Conservation (phyloP, 2,113 vertebrate species). For the Aix galericulata region DNA sequence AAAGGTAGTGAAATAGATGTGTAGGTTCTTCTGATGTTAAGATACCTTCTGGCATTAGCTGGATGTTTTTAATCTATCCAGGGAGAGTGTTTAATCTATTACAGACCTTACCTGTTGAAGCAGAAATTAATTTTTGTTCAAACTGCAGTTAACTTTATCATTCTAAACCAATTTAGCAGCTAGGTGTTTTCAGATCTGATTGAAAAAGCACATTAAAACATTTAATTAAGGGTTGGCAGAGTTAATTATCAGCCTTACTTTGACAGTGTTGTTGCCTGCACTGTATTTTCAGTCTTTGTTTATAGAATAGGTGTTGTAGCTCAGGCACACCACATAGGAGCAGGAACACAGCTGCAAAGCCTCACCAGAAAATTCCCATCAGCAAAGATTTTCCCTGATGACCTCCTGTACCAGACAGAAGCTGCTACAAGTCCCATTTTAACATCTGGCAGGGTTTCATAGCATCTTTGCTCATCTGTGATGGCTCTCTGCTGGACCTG, state of each 20-base stretch:
- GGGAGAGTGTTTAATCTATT: neutral
- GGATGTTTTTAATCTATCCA: neutral
- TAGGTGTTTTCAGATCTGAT: neutral
- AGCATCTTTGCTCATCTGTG: too few relatives aligned
- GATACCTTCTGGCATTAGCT: neutral
- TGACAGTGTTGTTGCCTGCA: neutral
- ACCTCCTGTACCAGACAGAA: neutral
- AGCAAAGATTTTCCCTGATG: neutral
- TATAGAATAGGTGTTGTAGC: neutral
- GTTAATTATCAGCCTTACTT: conserved; percentile 12
- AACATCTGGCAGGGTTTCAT: neutral
- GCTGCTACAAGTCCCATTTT: neutral
- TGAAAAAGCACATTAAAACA: conserved; percentile 3
- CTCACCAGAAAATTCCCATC: neutral
- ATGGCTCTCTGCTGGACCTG: neutral
- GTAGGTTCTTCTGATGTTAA: neutral
- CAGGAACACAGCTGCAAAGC: neutral
- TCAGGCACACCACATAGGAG: neutral
- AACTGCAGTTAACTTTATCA: neutral
- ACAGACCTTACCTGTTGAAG: neutral
- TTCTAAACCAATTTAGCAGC: conserved; percentile 33
- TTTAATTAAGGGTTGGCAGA: conserved; percentile 20
- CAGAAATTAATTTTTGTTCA: neutral
- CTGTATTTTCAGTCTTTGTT: neutral
- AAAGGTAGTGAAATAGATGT: neutral